A percentile compares a stretch with the other conserved stretches of the same genome.
phyloP scores from a whole-genome alignment of 2,888 invertebrate genomes.

The Thalpophila matura region DNA sequence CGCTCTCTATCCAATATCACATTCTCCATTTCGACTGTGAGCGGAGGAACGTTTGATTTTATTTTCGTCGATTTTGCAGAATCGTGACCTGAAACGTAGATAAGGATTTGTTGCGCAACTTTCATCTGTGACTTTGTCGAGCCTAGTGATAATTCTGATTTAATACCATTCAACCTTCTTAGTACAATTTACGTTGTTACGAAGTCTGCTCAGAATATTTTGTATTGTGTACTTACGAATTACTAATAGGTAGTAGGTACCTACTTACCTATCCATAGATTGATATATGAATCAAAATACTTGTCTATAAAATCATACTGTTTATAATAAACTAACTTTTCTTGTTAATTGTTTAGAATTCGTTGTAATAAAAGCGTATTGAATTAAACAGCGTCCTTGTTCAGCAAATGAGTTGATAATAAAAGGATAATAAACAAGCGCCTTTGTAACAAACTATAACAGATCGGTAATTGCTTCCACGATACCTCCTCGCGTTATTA shows the following conservation, averaged over 20 bases:
- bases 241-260: too few species aligned
- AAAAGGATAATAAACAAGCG: constrained; percentile 90
- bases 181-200: constrained; percentile 31
- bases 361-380: constrained; percentile 79
- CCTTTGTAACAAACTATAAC: constrained; percentile 91
- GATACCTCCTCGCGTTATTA: constrained; percentile 91
- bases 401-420: constrained; percentile 89
- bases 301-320: constrained; percentile 57
- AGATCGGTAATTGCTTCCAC: constrained; percentile 91
- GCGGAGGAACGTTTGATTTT: constrained; percentile 83
- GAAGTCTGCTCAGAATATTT: constrained; percentile 11
- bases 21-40: constrained; percentile 79
- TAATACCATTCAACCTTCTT: constrained; percentile 60
- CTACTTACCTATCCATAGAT: too few species aligned
- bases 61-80: constrained; percentile 85
- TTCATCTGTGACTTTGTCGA: constrained; percentile 75
- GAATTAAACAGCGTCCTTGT: constrained; percentile 88
- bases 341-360: constrained; percentile 64
- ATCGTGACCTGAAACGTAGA: constrained; percentile 84
- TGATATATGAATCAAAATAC: constrained; percentile 55
- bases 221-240: constrained; percentile 20
- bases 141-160: constrained; percentile 70
- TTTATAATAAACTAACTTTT: constrained; percentile 54
- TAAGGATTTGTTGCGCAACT: constrained; percentile 81
- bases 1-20: constrained; percentile 78